Percentiles rank a stretch among this genome's conserved stretches.
Evolutionary conservation across 2,113 vertebrate genomes (phyloP).

Genomic region (Dipodomys spectabilis): DNA sequence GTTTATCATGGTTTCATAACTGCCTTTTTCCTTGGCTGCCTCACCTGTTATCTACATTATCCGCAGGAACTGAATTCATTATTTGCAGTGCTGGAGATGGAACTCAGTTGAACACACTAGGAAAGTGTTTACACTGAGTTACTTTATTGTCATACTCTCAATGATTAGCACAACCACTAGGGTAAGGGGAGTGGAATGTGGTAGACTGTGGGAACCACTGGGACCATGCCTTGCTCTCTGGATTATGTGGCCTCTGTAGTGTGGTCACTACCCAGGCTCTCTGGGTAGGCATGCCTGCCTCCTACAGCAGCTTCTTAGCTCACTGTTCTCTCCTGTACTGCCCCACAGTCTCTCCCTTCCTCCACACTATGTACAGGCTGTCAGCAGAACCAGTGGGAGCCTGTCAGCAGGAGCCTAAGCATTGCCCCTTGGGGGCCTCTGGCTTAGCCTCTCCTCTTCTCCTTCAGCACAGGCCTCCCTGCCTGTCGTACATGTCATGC

Average conservation of each 20-base stretch:
- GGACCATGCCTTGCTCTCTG: not conserved
- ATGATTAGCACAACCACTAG: not conserved
- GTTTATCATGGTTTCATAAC: not conserved
- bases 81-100: no score
- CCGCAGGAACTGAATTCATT: not conserved
- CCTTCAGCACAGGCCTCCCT: constrained; percentile 65
- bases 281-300: not conserved
- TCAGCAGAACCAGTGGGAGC: constrained; percentile 52
- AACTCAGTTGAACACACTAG: no score
- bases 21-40: not conserved
- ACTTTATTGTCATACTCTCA: not conserved
- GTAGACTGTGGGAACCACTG: not conserved
- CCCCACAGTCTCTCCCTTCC: not conserved
- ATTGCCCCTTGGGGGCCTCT: constrained; percentile 25
- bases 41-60: not conserved
- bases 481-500: constrained; percentile 68
- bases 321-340: not conserved
- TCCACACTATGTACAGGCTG: constrained; percentile 39
- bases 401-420: constrained; percentile 62
- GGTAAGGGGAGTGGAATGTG: not conserved
- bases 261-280: not conserved
- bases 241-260: not conserved
- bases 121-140: no score
- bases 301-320: not conserved
- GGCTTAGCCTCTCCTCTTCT: constrained; percentile 28